Percentiles rank a stretch among this genome's conserved stretches.
phyloP scores from a whole-genome alignment of 2,888 invertebrate species.

The Nemotelus pantherinus region DNA sequence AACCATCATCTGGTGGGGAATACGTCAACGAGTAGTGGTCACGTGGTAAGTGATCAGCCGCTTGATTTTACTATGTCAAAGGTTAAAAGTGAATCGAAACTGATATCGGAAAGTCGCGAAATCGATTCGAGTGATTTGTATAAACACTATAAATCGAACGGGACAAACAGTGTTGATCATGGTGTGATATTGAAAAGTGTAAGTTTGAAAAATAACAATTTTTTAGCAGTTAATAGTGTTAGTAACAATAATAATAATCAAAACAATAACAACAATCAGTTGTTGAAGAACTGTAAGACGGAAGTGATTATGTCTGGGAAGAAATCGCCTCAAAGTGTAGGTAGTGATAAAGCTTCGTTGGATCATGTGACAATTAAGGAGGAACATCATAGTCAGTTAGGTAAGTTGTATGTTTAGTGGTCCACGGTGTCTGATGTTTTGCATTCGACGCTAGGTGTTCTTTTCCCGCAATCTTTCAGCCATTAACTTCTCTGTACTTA shows the following conservation, averaged over 20 bases:
- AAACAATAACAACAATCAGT: constrained; percentile 34
- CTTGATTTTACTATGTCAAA: constrained; percentile 55
- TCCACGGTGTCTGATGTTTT: too few relatives aligned
- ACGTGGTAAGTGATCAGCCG: constrained; percentile 49
- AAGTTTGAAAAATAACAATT: constrained; percentile 27
- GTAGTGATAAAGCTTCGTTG: neutral
- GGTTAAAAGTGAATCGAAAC: constrained; percentile 48
- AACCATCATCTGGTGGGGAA: constrained; percentile 47
- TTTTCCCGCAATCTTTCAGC: too few relatives aligned
- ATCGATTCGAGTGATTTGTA: constrained; percentile 7
- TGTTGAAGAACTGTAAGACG: constrained; percentile 28
- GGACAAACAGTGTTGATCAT: neutral
- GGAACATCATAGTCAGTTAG: too few relatives aligned
- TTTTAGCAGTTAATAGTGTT: constrained; percentile 10
- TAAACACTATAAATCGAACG: neutral
- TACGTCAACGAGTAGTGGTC: constrained; percentile 22
- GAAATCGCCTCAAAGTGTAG: constrained; percentile 1
- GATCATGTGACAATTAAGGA: neutral
- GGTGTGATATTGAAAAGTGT: neutral
- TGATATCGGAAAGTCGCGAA: constrained; percentile 22
- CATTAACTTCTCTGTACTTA: too few relatives aligned
- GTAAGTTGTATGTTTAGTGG: too few relatives aligned
- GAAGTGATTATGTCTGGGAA: constrained; percentile 15
- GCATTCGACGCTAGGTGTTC: too few relatives aligned
- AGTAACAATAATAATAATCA: constrained; percentile 11